Percentiles rank a stretch among this genome's conserved stretches.
Conservation (phyloP, 2,113 vertebrate species). For the Cyprinus carpio region DNA sequence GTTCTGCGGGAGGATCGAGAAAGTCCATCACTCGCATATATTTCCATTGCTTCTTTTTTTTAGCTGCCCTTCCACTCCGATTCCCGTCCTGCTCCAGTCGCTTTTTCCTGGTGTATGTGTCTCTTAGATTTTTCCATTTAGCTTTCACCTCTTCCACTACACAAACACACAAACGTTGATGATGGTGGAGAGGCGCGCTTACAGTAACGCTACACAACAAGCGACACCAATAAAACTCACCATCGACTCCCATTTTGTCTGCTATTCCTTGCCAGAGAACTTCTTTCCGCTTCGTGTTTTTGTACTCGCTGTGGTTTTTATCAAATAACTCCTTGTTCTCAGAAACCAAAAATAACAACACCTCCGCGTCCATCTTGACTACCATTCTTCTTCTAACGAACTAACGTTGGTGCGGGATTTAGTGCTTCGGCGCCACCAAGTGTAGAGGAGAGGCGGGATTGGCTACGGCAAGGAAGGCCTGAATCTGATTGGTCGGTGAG, state of each 20-base stretch:
- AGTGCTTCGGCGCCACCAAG: conserved; percentile 1
- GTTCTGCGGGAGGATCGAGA: conserved; percentile 16
- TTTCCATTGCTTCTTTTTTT: conserved; percentile 36
- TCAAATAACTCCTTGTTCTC: conserved; percentile 37
- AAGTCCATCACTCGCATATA: conserved; percentile 39
- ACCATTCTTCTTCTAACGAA: neutral
- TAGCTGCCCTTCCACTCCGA: neutral
- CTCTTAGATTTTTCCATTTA: conserved; percentile 39
- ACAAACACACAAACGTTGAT: conserved; percentile 2
- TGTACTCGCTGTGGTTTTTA: conserved; percentile 30
- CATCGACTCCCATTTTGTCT: conserved; percentile 38
- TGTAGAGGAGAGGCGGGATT: neutral
- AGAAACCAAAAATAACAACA: conserved; percentile 38
- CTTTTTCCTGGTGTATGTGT: conserved; percentile 36
- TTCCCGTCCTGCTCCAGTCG: conserved; percentile 13
- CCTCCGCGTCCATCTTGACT: conserved; percentile 27
- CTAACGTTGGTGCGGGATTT: neutral
- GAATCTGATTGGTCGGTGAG: neutral
- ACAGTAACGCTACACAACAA: neutral
- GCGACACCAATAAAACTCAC: conserved; percentile 4
- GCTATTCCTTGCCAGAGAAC: conserved; percentile 35
- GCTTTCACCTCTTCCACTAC: conserved; percentile 35
- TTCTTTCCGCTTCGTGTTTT: conserved; percentile 35
- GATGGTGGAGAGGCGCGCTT: neutral
- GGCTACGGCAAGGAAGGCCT: too few species aligned